Evolutionary conservation across 2,113 vertebrate genomes (phyloP).

Genomic region (Rynchops niger): DNA sequence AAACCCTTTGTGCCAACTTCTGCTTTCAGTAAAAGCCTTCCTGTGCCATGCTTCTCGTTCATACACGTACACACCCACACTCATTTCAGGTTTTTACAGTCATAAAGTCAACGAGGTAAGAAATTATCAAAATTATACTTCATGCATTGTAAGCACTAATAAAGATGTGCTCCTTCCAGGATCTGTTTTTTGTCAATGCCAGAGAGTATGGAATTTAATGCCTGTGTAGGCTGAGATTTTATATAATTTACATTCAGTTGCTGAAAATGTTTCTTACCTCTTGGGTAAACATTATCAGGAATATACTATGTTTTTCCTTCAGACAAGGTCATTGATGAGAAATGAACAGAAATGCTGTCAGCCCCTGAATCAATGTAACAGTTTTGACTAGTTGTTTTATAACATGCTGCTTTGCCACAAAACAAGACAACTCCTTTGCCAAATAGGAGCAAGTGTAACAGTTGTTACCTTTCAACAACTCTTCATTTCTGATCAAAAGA

Average conservation of each 20-base stretch:
- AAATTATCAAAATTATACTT: neutral
- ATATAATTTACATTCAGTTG: neutral
- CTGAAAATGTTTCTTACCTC: conserved; percentile 43
- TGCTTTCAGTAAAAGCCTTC: neutral
- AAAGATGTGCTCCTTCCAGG: neutral
- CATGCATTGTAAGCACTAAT: neutral
- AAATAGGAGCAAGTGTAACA: conserved; percentile 66
- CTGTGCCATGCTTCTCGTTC: neutral
- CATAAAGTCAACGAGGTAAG: neutral
- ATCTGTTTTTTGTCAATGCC: neutral
- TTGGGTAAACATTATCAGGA: conserved; percentile 10
- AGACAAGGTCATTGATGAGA: conserved; percentile 40
- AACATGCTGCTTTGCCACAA: conserved; percentile 61
- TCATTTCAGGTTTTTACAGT: neutral
- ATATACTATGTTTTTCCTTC: neutral
- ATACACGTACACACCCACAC: neutral
- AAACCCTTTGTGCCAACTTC: neutral
- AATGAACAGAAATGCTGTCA: conserved; percentile 53
- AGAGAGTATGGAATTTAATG: neutral
- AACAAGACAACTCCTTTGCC: conserved; percentile 69
- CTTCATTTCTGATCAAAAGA: conserved; percentile 73
- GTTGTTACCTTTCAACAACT: conserved; percentile 74
- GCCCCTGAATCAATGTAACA: conserved; percentile 28
- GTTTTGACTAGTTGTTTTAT: conserved; percentile 65
- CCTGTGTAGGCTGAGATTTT: neutral